Conservation (phyloP, 2,797 vertebrate genomes). For the Chelon labrosus region DNA sequence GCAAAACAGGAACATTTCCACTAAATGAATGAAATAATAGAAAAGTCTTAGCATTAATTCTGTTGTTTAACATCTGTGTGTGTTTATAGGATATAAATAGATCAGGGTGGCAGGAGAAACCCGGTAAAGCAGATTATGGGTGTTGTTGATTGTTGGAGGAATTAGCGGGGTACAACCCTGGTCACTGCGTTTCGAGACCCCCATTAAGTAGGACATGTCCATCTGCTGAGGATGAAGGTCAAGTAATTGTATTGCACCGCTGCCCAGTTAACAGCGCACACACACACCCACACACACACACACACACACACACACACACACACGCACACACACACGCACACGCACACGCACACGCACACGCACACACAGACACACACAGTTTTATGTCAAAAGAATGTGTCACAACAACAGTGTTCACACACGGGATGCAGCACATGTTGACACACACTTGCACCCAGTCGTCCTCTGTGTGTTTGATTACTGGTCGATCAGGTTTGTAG, state of each 20-base stretch:
- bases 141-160: slow-evolving; percentile 19
- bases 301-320: not conserved
- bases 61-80: slow-evolving; percentile 32
- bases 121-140: slow-evolving; percentile 35
- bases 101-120: not conserved
- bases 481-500: not conserved
- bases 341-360: not conserved
- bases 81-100: slow-evolving; percentile 20
- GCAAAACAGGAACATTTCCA: not conserved
- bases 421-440: not conserved
- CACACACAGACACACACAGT: not conserved
- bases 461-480: slow-evolving; percentile 7
- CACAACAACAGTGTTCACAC: slow-evolving; percentile 2
- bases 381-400: not conserved
- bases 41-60: not conserved
- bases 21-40: not conserved
- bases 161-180: slow-evolving; percentile 45
- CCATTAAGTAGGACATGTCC: slow-evolving; percentile 60
- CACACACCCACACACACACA: not conserved
- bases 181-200: slow-evolving; percentile 49
- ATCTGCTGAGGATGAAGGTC: slow-evolving; percentile 70
- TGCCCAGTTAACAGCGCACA: slow-evolving; percentile 9
- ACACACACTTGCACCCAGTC: not conserved
- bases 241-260: slow-evolving; percentile 15
- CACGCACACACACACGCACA: not conserved